Conservation (phyloP, 2,888 invertebrate genomes). For the Cheilosia vulpina region DNA sequence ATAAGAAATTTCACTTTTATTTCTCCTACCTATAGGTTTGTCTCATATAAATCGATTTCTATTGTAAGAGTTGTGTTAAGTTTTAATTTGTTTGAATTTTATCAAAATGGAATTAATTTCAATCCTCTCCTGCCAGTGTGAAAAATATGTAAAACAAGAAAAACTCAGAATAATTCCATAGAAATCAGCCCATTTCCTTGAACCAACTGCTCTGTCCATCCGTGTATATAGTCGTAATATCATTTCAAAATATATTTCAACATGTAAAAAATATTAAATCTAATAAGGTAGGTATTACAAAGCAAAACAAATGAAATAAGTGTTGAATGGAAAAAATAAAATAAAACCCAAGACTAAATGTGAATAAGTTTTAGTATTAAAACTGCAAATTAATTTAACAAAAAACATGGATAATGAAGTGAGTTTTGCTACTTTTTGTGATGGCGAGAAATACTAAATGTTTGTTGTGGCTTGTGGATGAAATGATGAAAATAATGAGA, state of each 20-base stretch:
- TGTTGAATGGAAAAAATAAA: slow-evolving; percentile 7
- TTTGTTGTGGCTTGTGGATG: too few relatives aligned
- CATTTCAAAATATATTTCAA: slow-evolving; percentile 52
- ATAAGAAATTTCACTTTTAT: slow-evolving; percentile 31
- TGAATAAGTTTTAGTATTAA: not conserved
- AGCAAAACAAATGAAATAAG: slow-evolving; percentile 29
- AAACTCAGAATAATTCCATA: slow-evolving; percentile 22
- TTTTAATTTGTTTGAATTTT: slow-evolving; percentile 47
- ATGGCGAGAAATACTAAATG: too few relatives aligned
- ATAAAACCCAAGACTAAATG: not conserved
- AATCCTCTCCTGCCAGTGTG: slow-evolving; percentile 70
- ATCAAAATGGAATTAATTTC: slow-evolving; percentile 42
- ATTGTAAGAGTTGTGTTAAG: slow-evolving; percentile 44
- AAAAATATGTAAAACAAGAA: not conserved
- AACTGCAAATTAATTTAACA: not conserved
- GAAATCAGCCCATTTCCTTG: slow-evolving; percentile 21
- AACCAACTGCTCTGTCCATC: slow-evolving; percentile 49
- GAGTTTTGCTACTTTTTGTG: too few relatives aligned
- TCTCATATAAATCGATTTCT: slow-evolving; percentile 20
- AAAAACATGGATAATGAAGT: not conserved
- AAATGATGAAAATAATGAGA: too few relatives aligned
- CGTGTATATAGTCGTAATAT: slow-evolving; percentile 66
- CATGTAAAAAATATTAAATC: slow-evolving; percentile 53
- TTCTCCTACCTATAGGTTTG: slow-evolving; percentile 24
- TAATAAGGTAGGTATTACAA: slow-evolving; percentile 27